Evolutionary conservation across 2,888 invertebrate genomes (phyloP).

Genomic region (Caenorhabditis doughertyi): DNA sequence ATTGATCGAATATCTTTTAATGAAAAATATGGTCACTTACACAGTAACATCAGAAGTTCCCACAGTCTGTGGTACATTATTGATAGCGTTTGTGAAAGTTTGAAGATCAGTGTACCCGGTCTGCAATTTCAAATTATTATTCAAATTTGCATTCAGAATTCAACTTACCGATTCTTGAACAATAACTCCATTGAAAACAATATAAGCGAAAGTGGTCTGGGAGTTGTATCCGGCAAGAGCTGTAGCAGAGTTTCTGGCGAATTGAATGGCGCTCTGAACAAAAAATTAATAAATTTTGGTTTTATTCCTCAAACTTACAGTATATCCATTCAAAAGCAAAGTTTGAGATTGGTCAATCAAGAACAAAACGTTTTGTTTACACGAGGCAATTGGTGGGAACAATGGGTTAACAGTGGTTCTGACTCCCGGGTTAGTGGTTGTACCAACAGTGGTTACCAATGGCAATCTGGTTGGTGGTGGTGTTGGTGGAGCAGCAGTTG

Average conservation of each 20-base stretch:
- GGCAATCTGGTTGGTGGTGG: constrained; percentile 52
- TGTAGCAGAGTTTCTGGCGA: constrained; percentile 24
- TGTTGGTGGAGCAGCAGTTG: constrained; percentile 52
- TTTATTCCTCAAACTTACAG: constrained; percentile 19
- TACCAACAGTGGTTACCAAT: constrained; percentile 35
- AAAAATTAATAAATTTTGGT: not conserved
- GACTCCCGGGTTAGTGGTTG: not conserved
- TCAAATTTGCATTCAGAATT: not conserved
- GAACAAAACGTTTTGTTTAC: constrained; percentile 53
- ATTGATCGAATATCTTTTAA: too few relatives aligned
- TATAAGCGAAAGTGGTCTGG: constrained; percentile 44
- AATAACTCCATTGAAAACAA: constrained; percentile 50
- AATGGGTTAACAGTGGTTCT: constrained; percentile 39
- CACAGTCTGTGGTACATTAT: constrained; percentile 20
- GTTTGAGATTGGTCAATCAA: constrained; percentile 62
- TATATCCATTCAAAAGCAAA: constrained; percentile 46
- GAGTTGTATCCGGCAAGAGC: constrained; percentile 33
- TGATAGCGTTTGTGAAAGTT: constrained; percentile 12
- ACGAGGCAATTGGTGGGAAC: constrained; percentile 32
- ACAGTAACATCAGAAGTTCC: constrained; percentile 35
- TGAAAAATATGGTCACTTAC: too few relatives aligned
- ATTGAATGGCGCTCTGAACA: constrained; percentile 45
- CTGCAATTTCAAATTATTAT: not conserved
- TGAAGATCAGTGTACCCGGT: constrained; percentile 15
- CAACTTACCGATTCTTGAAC: constrained; percentile 43